Evolutionary conservation across 2,888 invertebrate species (phyloP), one percentile per base, ranked within the genome.

Genomic region (Xanthia icteritia): DNA sequence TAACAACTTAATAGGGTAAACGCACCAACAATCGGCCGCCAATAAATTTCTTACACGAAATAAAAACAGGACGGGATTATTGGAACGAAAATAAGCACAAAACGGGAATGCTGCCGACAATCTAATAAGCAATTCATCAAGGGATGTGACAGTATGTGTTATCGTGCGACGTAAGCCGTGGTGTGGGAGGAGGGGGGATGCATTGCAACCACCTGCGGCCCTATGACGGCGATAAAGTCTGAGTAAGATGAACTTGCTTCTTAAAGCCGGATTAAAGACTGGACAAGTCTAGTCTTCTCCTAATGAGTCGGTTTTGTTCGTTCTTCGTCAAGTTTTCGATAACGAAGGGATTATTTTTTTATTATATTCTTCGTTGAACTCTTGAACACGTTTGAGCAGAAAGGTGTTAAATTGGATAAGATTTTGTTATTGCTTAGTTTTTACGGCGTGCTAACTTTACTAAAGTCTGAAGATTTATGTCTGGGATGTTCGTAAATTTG

Each of bases 111-210:
- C 77, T 91, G 91, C 91, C 90, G 94, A 94, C 94, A 94, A 94
- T 94, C 94, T 95, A 95, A 95, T 95, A 94, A 94, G 94, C 94
- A 94, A 95, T 95, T 96, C 95, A 96, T 96, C 95, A 96, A 91
- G 91, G 83, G 91, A 92, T 93, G 94, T 95, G 95, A 95, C 95
- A 94, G 94, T 94, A 89, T 92, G 91, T 94, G 94, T 94, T 95
- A 94, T 94, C 93, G 92, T 89, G 82, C 74, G 84, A 87, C 89
- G 90, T 85, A 83, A 86, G 86, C 74, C 77, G 77, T 56, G 81
- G 81, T 70, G 51, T 64, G 80, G 75, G 73, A 79, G 78, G 80
- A 65, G 73, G 76, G 79, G 80, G 81, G 86, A 69, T 90, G 91
- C 89, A 91, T 86, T 89, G 86, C 88, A 91, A 83, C 91, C 95